phyloP scores from a whole-genome alignment of 2,888 invertebrate species.

The Scaptomyza parva region DNA sequence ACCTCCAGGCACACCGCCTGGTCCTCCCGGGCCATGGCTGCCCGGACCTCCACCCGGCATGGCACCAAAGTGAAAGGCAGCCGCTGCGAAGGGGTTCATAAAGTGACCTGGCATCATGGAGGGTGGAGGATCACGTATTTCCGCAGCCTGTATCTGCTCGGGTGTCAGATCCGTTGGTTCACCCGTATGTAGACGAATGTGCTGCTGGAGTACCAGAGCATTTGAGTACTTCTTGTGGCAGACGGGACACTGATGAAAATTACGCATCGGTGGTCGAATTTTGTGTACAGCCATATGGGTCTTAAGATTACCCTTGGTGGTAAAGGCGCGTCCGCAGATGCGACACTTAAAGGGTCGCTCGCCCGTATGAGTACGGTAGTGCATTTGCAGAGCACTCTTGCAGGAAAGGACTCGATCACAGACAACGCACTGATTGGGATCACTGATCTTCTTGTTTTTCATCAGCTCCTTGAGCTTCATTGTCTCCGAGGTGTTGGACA shows the following conservation, averaged over 20 bases:
- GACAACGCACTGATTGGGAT: slow-evolving; percentile 99
- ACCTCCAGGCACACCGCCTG: slow-evolving; percentile 38
- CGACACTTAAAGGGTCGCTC: slow-evolving; percentile 95
- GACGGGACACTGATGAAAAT: slow-evolving; percentile 98
- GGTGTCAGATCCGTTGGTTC: slow-evolving; percentile 94
- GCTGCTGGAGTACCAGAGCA: slow-evolving; percentile 96
- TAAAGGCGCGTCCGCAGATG: slow-evolving; percentile 98
- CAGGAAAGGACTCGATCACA: slow-evolving; percentile 98
- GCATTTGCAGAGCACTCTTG: slow-evolving; percentile 99
- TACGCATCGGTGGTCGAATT: slow-evolving; percentile 96
- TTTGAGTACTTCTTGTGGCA: slow-evolving; percentile 99
- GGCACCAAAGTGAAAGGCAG: slow-evolving; percentile 84
- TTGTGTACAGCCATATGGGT: slow-evolving; percentile 99
- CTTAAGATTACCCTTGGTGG: slow-evolving; percentile 99
- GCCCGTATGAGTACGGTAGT: slow-evolving; percentile 89
- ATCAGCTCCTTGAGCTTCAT: slow-evolving; percentile 98
- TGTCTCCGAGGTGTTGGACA: slow-evolving; percentile 94
- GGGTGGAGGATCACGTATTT: slow-evolving; percentile 92
- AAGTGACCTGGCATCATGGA: slow-evolving; percentile 85
- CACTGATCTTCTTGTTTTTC: slow-evolving; percentile 97
- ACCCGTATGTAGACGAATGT: slow-evolving; percentile 96
- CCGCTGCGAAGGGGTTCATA: slow-evolving; percentile 84
- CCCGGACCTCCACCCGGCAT: slow-evolving; percentile 74
- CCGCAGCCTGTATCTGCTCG: slow-evolving; percentile 94
- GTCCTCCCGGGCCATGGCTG: slow-evolving; percentile 29